Percentiles rank a stretch among this genome's conserved stretches.
phyloP scores from a whole-genome alignment of 2,888 invertebrate genomes.

The Plagiodera versicolora region DNA sequence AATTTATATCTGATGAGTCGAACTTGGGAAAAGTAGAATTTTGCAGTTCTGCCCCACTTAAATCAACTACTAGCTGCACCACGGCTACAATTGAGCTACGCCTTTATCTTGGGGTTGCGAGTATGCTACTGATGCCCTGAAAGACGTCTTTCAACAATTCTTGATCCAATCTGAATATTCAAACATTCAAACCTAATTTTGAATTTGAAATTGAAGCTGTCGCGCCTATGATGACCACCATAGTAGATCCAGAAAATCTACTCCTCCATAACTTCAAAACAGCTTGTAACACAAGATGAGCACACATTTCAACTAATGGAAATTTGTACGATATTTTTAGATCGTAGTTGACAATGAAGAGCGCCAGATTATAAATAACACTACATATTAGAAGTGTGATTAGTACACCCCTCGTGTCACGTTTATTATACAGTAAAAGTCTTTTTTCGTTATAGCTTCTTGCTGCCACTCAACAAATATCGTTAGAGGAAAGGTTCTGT shows the following conservation, averaged over 20 bases:
- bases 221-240: slow-evolving; percentile 16
- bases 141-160: too few species aligned
- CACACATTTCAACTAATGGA: slow-evolving; percentile 26
- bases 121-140: too few species aligned
- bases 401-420: slow-evolving; percentile 24
- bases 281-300: slow-evolving; percentile 17
- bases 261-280: slow-evolving; percentile 15
- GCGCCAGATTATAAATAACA: slow-evolving; percentile 29
- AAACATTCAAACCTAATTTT: too few species aligned
- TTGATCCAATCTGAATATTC: too few species aligned
- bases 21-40: background rate
- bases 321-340: slow-evolving; percentile 31
- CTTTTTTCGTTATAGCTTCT: slow-evolving; percentile 20
- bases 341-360: slow-evolving; percentile 29
- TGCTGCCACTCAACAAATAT: slow-evolving; percentile 17
- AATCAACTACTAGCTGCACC: too few species aligned
- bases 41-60: background rate
- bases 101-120: too few species aligned
- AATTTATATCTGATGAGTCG: background rate
- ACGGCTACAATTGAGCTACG: too few species aligned
- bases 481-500: slow-evolving; percentile 13
- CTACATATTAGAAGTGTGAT: slow-evolving; percentile 30
- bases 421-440: slow-evolving; percentile 13
- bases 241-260: slow-evolving; percentile 16
- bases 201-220: too few species aligned